Evolutionary conservation across 2,888 invertebrate species (phyloP), one percentile per base, ranked within the genome.

Genomic region (Hirtodrosophila trivittata): DNA sequence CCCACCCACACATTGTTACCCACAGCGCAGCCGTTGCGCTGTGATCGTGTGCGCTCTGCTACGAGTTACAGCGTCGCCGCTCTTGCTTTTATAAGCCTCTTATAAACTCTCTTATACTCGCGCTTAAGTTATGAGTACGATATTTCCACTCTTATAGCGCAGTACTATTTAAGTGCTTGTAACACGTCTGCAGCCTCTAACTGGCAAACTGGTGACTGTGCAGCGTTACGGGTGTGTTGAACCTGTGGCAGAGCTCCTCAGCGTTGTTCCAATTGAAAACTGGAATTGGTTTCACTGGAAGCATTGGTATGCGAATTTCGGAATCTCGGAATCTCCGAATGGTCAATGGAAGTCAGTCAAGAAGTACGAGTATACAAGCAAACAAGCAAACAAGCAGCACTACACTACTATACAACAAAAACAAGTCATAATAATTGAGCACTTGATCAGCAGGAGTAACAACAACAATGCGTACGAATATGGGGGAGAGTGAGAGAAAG

Each of bases 241-340:
- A 80, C 80, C 69, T 86, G 67, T 46, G 66, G 66, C 75, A 74
- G 75, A 56, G 75, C 78, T 58, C 59, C 45, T 49, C 32, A 42
- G 45, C 63, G 59, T 32, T 62, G 81, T 85, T 82, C 85, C 81
- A 87, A 77, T 82, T 81, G 78, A 84, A 81, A 73, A 80, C 77
- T 86, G 85, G 87, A 86, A 87, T 78, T 87, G 87, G 87, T 86
- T 86, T 87, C 77, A 87, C 87, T 86, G 87, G 85, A 87, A 86
- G 64, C 72, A 59, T 72, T 76, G 87, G 85, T 78, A 86, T 86
- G 85, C 73, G 68, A 70, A 82, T 84, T 84, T 87, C 86, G 84
- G 86, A 86, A 77, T 87, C 73, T 80, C 80, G 77, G 77, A 21
- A 21, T 21, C 18, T 21, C 5, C 9, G 28, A 88, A 84, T 85